These are phyloP conservation scores for Xiphorhynchus elegans DNA, from an alignment of 2,113 vertebrate genomes.

Conservation along the genomic window DNA sequence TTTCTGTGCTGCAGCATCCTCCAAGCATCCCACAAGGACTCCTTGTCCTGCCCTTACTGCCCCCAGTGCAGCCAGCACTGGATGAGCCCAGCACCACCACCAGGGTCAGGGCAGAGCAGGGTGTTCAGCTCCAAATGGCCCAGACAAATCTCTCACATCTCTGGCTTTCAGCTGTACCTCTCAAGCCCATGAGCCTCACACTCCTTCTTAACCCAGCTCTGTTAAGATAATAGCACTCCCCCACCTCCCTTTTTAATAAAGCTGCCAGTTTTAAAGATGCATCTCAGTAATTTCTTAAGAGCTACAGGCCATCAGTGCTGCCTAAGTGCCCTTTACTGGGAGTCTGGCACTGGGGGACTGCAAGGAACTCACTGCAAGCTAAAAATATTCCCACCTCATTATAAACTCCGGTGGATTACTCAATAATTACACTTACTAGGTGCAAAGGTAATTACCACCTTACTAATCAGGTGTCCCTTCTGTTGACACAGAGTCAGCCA, in stretches of 20 bases:
- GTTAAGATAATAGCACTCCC: constrained; percentile 8
- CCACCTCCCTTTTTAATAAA: constrained; percentile 54
- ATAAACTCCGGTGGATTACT: constrained; percentile 18
- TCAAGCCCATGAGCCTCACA: not conserved
- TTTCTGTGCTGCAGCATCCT: not conserved
- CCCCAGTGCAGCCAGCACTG: not conserved
- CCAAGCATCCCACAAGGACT: not conserved
- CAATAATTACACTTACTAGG: constrained; percentile 26
- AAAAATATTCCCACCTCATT: constrained; percentile 52
- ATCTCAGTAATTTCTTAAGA: constrained; percentile 38
- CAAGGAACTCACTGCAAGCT: not conserved
- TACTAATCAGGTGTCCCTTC: not conserved
- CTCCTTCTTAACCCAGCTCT: not conserved
- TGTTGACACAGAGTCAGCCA: not conserved
- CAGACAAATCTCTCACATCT: not conserved
- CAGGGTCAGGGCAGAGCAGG: not conserved
- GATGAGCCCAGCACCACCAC: not conserved
- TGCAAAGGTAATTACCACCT: constrained; percentile 9
- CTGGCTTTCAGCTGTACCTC: not conserved
- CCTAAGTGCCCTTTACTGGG: constrained; percentile 12
- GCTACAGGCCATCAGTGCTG: constrained; percentile 33
- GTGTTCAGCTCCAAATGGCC: fast-evolving
- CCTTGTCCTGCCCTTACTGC: not conserved
- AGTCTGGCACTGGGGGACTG: not conserved
- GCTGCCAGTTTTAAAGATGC: constrained; percentile 35